Conservation (phyloP, 2,888 invertebrate genomes). For the Venusia cambrica region DNA sequence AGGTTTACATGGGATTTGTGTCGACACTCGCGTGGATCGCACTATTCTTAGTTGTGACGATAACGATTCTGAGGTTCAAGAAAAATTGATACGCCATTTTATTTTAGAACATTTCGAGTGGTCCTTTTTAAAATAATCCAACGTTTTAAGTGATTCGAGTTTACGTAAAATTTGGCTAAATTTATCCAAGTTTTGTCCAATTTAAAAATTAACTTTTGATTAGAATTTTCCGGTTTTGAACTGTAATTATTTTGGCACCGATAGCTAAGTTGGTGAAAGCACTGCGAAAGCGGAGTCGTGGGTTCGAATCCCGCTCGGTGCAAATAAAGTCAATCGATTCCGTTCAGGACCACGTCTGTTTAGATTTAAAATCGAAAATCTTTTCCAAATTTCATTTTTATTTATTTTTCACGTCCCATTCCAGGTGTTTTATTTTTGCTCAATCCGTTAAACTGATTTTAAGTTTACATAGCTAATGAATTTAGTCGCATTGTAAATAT, state of each 20-base stretch:
- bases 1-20: constrained; percentile 93
- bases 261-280: constrained; percentile 17
- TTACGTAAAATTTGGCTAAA: not conserved
- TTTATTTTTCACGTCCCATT: constrained; percentile 18
- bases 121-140: constrained; percentile 11
- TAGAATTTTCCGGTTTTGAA: too few species aligned
- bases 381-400: constrained; percentile 10
- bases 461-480: constrained; percentile 55
- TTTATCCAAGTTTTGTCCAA: not conserved
- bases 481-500: constrained; percentile 74
- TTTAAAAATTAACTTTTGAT: too few species aligned
- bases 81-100: constrained; percentile 80
- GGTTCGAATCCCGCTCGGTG: constrained; percentile 16
- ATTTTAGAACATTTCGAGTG: constrained; percentile 29
- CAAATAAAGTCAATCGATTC: constrained; percentile 1
- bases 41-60: constrained; percentile 89
- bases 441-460: constrained; percentile 31
- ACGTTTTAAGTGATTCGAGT: too few species aligned
- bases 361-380: constrained; percentile 21
- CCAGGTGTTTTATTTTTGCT: constrained; percentile 12
- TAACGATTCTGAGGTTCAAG: constrained; percentile 90
- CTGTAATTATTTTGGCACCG: constrained; percentile 10
- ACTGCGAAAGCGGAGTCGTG: constrained; percentile 9
- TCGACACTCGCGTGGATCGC: constrained; percentile 93
- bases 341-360: constrained; percentile 11